Evolutionary conservation across 2,113 vertebrate genomes (phyloP).

Genomic region (Manacus vitellinus): DNA sequence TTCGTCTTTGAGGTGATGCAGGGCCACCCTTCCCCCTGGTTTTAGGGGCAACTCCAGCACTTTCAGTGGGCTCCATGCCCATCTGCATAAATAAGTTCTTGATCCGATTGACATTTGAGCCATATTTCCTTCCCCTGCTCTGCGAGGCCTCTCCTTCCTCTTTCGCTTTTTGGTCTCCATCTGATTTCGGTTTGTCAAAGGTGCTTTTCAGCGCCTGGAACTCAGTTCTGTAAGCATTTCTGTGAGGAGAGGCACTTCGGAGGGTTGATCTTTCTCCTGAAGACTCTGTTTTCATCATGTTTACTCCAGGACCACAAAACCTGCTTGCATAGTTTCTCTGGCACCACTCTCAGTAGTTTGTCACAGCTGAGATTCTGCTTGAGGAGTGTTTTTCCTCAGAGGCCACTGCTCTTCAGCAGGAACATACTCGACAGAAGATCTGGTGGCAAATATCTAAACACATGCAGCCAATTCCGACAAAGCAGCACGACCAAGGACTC

Average conservation of each 20-base stretch:
- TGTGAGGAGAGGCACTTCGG: conserved; percentile 96
- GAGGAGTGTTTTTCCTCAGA: background rate
- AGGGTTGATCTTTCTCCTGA: conserved; percentile 92
- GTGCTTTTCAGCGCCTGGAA: conserved; percentile 97
- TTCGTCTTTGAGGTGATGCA: conserved; percentile 83
- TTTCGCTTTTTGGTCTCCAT: conserved; percentile 86
- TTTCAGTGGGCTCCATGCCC: conserved; percentile 86
- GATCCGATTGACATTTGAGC: conserved; percentile 96
- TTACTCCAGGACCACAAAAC: conserved; percentile 78
- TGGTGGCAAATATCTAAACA: background rate
- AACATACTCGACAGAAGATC: background rate
- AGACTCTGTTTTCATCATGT: conserved; percentile 97
- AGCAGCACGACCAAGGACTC: background rate
- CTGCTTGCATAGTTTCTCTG: conserved; percentile 75
- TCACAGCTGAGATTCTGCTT: background rate
- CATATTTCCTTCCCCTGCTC: conserved; percentile 92
- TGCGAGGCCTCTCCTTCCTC: conserved; percentile 82
- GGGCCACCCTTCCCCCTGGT: conserved; percentile 74
- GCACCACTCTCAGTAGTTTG: background rate
- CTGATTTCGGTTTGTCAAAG: conserved; percentile 92
- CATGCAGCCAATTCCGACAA: background rate
- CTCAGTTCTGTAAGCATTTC: conserved; percentile 96
- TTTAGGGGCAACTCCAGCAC: conserved; percentile 66
- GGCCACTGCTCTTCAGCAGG: background rate
- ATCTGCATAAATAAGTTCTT: conserved; percentile 99